Evolutionary conservation across 2,888 invertebrate genomes (phyloP).

Genomic region (Hydroisotoma schaefferi): DNA sequence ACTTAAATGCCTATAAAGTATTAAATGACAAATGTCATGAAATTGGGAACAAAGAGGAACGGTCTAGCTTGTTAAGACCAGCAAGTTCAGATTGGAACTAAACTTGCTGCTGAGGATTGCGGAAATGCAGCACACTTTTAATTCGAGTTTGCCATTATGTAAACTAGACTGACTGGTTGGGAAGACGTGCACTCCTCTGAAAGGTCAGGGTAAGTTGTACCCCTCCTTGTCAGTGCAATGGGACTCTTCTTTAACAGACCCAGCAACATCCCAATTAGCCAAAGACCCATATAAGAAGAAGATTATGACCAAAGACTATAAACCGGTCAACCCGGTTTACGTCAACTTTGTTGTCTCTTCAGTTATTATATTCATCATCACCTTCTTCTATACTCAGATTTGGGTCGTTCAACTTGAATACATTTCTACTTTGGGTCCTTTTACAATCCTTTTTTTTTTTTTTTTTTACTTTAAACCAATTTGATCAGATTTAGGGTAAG

Average conservation of each 20-base stretch:
- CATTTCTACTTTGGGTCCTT: no score
- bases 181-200: constrained; percentile 15
- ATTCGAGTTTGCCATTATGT: not conserved
- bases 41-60: constrained; percentile 7
- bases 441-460: no score
- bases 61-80: not conserved
- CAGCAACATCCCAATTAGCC: not conserved
- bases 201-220: constrained; percentile 23
- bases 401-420: constrained; percentile 36
- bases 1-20: not conserved
- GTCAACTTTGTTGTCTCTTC: constrained; percentile 1
- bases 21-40: not conserved
- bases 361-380: not conserved
- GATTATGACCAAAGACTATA: constrained; percentile 19
- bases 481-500: no score
- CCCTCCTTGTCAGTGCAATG: constrained; percentile 5
- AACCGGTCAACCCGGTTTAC: constrained; percentile 46
- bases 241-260: constrained; percentile 3
- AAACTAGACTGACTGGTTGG: constrained; percentile 13
- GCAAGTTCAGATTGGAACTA: constrained; percentile 9
- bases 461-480: no score
- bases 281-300: not conserved
- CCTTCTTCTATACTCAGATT: no score
- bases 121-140: constrained; percentile 18
- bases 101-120: constrained; percentile 6